Evolutionary conservation across 2,888 invertebrate species (phyloP).

Genomic region (Smittia sp.): DNA sequence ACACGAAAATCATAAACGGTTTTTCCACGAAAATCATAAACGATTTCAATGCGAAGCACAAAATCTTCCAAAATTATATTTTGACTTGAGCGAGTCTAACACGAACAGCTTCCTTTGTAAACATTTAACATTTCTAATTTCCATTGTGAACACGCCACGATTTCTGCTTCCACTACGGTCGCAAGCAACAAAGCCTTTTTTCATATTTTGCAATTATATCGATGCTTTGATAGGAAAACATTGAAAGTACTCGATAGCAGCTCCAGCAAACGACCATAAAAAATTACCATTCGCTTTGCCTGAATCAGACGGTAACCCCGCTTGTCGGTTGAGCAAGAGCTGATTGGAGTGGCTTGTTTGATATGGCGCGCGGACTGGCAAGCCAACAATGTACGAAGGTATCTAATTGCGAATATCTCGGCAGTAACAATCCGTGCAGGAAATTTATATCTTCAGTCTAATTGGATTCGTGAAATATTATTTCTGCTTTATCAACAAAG

Average conservation of each 20-base stretch:
- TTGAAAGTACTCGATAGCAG: too few species aligned
- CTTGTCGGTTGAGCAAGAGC: background rate
- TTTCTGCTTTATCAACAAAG: background rate
- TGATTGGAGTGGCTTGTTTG: background rate
- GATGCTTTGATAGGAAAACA: background rate
- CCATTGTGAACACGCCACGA: too few species aligned
- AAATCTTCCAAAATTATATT: too few species aligned
- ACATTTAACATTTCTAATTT: background rate
- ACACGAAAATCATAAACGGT: too few species aligned
- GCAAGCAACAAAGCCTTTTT: background rate
- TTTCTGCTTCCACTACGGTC: background rate
- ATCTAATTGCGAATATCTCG: conserved; percentile 20
- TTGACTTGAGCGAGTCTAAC: too few species aligned
- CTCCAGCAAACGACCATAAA: background rate
- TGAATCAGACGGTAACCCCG: conserved; percentile 11
- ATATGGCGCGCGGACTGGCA: background rate
- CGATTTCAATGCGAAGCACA: too few species aligned
- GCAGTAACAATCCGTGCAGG: background rate
- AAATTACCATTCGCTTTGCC: background rate
- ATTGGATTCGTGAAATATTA: conserved; percentile 10
- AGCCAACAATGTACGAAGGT: background rate
- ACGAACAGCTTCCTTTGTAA: conserved; percentile 2
- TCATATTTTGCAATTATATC: conserved; percentile 20
- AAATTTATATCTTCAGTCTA: background rate
- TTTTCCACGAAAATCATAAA: too few species aligned